Conservation (phyloP, 2,797 vertebrate species). For the Cynopterus sphinx region DNA sequence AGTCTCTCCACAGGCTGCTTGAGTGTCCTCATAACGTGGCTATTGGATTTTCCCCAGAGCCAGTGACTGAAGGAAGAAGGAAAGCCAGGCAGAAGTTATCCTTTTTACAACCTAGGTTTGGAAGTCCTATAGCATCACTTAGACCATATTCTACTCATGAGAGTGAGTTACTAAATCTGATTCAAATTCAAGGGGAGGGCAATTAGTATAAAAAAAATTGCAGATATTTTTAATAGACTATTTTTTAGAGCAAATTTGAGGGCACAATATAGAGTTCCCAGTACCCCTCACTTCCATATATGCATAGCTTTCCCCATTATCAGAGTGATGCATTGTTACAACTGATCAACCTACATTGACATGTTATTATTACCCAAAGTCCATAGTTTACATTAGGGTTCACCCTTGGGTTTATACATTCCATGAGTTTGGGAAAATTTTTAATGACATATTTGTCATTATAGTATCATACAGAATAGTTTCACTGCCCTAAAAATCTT, state of each 20-base stretch:
- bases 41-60: background rate
- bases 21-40: background rate
- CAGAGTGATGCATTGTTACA: background rate
- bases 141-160: background rate
- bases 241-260: background rate
- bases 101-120: background rate
- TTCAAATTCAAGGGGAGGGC: background rate
- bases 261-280: background rate
- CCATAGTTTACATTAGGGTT: background rate
- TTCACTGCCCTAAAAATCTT: background rate
- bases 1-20: background rate
- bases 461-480: background rate
- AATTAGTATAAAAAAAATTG: background rate
- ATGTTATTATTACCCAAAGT: background rate
- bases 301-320: background rate
- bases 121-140: background rate
- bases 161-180: background rate
- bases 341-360: background rate
- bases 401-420: background rate
- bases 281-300: background rate
- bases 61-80: background rate
- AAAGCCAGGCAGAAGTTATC: background rate
- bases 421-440: background rate
- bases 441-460: background rate
- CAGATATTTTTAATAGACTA: background rate